Conservation (phyloP, 2,113 vertebrate species). For the Agapornis roseicollis region DNA sequence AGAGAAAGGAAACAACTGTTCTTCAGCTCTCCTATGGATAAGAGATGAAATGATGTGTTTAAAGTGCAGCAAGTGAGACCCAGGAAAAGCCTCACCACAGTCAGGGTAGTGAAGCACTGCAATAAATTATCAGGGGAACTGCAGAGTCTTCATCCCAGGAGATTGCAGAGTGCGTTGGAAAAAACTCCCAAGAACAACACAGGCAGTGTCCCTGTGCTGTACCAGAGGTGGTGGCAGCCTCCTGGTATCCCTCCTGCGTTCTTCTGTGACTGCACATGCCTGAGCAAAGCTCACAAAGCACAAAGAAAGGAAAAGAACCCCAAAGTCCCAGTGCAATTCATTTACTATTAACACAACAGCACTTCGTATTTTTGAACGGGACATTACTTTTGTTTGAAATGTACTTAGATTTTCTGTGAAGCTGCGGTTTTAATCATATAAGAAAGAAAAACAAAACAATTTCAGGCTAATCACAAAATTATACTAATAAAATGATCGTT, state of each 20-base stretch:
- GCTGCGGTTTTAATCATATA: background rate
- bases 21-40: background rate
- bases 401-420: background rate
- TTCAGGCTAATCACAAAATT: accelerated
- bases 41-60: background rate
- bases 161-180: background rate
- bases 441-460: background rate
- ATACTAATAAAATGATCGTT: background rate
- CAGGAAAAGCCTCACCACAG: background rate
- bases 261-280: accelerated
- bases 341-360: background rate
- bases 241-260: background rate
- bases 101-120: background rate
- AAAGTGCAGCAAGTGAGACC: background rate
- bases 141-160: background rate
- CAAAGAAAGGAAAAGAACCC: background rate
- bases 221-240: background rate
- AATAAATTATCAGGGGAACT: background rate
- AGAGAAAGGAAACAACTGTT: background rate
- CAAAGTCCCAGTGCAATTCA: background rate
- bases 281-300: background rate
- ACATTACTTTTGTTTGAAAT: background rate
- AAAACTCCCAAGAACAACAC: background rate
- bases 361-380: background rate
- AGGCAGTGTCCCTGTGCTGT: background rate